Base-by-base conservation (phyloP, 2,113 vertebrate species). In the Gulo gulo region DNA sequence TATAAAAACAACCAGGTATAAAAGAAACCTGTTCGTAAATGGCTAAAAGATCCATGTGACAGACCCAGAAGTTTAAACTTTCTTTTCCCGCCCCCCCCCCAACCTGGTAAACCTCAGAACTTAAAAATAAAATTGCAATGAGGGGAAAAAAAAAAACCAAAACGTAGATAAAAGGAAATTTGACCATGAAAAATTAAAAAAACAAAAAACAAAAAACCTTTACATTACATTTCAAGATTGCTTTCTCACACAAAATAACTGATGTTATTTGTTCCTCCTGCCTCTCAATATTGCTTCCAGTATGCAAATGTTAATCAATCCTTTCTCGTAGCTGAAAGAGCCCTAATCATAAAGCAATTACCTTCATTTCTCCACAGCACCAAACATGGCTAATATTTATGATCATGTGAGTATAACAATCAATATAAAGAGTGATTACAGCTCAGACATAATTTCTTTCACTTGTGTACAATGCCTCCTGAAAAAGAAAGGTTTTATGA, bases 371-470 rank as follows among this genome's bases (percentile, higher is more conserved):
- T 99, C 97, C 98, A 99, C 98, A 98, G 98, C 98, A 99, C 97
- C 98, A 99, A 99, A 99, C 98, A 99, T 98, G 98, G 98, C 98
- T 99, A 99, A 99, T 99, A 99, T 99, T 99, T 99, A 99, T 98
- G 98, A 98, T 99, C 99, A 99, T 99, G 98, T 98, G 98, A 99
- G 97, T 98, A 98, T 98, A 99, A 99, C 98, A 98, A 99, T 98
- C 99, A 98, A 99, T 98, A 98, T 97, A 98, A 98, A 98, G 98
- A 97, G 97, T 98, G 98, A 98, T 99, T 99, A 98, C 98, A 99
- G 97, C 93, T 97, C 95, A 99, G 98, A 98, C 93, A 97, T 97
- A 98, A 98, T 99, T 99, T 98, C 98, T 98, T 98, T 98, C 98
- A 98, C 98, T 98, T 98, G 97, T 98, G 92, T 96, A 98, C 95